phyloP scores from a whole-genome alignment of 2,113 vertebrate genomes.

The Cathartes aura region DNA sequence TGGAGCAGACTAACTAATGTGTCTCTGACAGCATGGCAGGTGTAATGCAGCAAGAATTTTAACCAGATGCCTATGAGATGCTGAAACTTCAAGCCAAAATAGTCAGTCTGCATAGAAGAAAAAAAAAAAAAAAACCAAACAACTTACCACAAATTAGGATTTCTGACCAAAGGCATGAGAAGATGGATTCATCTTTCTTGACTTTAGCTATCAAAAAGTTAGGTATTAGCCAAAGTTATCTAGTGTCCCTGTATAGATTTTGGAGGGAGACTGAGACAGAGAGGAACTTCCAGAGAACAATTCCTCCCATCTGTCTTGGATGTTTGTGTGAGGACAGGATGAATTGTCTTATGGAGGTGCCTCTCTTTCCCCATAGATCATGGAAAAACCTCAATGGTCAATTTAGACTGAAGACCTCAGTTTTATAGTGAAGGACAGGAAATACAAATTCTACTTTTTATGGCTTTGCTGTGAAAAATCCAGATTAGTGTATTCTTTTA shows the following conservation, averaged over 20 bases:
- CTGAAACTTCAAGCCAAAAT: not conserved
- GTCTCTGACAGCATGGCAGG: not conserved
- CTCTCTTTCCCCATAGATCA: not conserved
- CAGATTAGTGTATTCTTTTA: not conserved
- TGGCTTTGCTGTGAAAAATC: not conserved
- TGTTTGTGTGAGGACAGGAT: not conserved
- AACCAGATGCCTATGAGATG: not conserved
- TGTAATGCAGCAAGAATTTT: not conserved
- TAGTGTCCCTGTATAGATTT: not conserved
- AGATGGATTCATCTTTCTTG: not conserved
- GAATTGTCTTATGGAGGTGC: not conserved
- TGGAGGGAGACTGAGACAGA: not conserved
- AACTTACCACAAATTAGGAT: not conserved
- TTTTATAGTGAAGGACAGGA: not conserved
- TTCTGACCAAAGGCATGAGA: not conserved
- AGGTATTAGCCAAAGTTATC: not conserved
- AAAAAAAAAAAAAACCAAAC: fast-evolving
- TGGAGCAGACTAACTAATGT: not conserved
- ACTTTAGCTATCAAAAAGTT: not conserved
- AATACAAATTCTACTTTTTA: not conserved
- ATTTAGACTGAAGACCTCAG: not conserved
- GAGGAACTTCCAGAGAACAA: not conserved
- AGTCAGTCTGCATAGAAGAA: not conserved
- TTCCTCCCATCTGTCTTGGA: not conserved
- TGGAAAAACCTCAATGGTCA: not conserved